Evolutionary conservation across 2,797 vertebrate genomes (phyloP).

Genomic region (Manis crassicaudata): DNA sequence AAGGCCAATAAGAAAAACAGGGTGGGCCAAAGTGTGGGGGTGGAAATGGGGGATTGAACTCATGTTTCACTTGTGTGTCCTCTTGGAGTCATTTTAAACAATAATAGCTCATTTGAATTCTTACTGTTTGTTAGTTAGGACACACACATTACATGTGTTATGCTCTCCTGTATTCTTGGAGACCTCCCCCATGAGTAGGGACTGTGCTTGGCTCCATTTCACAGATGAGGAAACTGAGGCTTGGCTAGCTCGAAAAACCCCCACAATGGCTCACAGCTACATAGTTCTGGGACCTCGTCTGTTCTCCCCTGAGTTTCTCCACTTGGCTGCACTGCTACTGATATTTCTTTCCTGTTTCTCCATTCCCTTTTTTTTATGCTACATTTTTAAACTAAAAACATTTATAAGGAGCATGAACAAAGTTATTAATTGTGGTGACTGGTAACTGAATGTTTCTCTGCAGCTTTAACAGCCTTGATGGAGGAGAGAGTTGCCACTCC

Average conservation of each 20-base stretch:
- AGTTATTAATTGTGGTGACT: not conserved
- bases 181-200: not conserved
- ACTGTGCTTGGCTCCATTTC: not conserved
- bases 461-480: not conserved
- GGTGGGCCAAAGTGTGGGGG: not conserved
- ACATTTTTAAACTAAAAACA: not conserved
- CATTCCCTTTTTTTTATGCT: not conserved
- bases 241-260: not conserved
- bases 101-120: not conserved
- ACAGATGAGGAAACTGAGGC: not conserved
- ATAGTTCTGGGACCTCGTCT: not conserved
- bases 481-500: not conserved
- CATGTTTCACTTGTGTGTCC: not conserved
- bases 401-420: not conserved
- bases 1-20: slow-evolving; percentile 7
- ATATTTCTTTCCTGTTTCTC: not conserved
- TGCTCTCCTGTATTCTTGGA: not conserved
- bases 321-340: not conserved
- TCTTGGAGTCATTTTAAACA: not conserved
- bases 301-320: not conserved
- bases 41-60: not conserved
- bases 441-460: not conserved
- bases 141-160: not conserved
- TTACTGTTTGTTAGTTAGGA: not conserved
- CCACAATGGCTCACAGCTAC: not conserved